Evolutionary conservation across 2,113 vertebrate genomes (phyloP).

Genomic region (Azemiops feae): DNA sequence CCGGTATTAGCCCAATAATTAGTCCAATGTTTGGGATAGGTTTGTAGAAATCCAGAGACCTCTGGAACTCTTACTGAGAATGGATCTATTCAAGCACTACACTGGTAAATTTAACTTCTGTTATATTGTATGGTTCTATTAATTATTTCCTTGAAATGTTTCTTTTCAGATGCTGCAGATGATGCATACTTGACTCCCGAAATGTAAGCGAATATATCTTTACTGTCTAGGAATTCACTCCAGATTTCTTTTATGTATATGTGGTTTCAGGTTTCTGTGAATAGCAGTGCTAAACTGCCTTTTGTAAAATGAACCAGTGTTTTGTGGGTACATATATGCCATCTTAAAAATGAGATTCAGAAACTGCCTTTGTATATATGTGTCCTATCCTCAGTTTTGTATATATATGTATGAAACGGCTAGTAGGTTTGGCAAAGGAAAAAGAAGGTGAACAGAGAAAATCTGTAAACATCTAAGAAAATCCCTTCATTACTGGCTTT

Average conservation of each 20-base stretch:
- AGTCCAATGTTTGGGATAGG: neutral
- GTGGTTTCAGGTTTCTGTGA: neutral
- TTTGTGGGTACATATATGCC: neutral
- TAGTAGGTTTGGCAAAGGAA: neutral
- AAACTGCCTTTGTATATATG: neutral
- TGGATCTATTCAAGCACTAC: neutral
- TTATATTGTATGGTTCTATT: neutral
- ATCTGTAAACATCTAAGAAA: neutral
- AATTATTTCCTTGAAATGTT: constrained; percentile 7
- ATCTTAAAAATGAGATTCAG: neutral
- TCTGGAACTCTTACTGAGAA: neutral
- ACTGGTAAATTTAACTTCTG: neutral
- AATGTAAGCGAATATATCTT: constrained; percentile 58
- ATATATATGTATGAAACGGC: neutral
- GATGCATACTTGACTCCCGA: constrained; percentile 38
- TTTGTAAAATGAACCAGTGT: neutral
- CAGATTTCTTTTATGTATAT: neutral
- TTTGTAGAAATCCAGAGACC: neutral
- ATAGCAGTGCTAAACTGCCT: neutral
- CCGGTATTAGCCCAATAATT: neutral
- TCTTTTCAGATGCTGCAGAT: constrained; percentile 58
- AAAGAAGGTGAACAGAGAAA: neutral
- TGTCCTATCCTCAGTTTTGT: neutral
- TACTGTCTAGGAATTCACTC: fast-evolving
- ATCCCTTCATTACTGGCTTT: neutral